Evolutionary conservation across 2,888 invertebrate genomes (phyloP), one percentile per base, ranked within the genome.

Genomic region (Blera fallax): DNA sequence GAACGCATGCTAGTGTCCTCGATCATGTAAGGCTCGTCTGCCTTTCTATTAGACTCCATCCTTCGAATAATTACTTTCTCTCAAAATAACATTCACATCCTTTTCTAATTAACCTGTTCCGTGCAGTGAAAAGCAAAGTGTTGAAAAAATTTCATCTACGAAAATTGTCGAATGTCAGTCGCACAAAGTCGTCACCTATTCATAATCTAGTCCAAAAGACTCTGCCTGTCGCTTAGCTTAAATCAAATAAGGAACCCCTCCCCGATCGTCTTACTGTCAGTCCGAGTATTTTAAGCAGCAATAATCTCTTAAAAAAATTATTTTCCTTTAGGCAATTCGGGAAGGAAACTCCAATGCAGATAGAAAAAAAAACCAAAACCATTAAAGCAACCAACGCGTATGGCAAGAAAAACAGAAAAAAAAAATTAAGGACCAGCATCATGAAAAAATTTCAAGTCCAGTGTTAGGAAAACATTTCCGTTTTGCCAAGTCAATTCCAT

Each of bases 401-500:
- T 11, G 18, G 40, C 14, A 48, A 43, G 2, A 29, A 11, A 27
- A 24, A 29, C n/a, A n/a, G n/a, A 24, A 24, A n/a, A 45, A 48
- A 43, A 48, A 48, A 50, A 45, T 14, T 14, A 58, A 43, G 70
- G 45, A 72, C 58, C 3, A 43, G 21, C 8, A 37, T n/a, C n/a
- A n/a, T n/a, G n/a, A 10, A 78, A 67, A 60, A 65, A 45, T 21
- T 62, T 29, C 43, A 34, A 29, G 37, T 56, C 56, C 69, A 65
- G 52, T 48, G 54, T 58, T 72, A 72, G 40, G 62, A 80, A 72
- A 85, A 72, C 34, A 67, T 60, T 81, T 72, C 45, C 60, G 67
- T 81, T 72, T 77, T 67, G 48, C 54, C 81, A 81, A 84, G 81
- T 54, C 81, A 85, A 72, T 65, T 58, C 45, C 74, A 67, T 64